A percentile compares a stretch with the other conserved stretches of the same genome.
These are phyloP conservation scores for Rhodeus uyekii DNA, from an alignment of 2,797 vertebrate species.

Conservation along the genomic window DNA sequence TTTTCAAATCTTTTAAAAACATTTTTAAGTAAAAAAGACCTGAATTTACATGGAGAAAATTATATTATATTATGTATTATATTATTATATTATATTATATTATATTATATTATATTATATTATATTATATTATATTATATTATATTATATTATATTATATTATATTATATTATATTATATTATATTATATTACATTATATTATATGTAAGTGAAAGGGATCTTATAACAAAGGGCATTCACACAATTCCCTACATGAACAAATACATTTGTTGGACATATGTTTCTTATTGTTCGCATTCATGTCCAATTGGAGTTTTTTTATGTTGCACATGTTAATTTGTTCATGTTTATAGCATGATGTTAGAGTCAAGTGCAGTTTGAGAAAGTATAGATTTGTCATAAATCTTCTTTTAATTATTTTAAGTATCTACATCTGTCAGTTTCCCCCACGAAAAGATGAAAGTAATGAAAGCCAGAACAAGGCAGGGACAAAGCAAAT, in stretches of 20 bases:
- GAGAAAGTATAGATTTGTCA: constrained; percentile 21
- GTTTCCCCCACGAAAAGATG: constrained; percentile 14
- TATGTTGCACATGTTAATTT: neutral
- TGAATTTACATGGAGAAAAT: too few species aligned
- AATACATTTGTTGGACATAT: neutral
- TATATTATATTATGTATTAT: too few species aligned
- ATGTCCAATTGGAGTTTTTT: neutral
- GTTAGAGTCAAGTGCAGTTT: neutral
- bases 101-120: too few species aligned
- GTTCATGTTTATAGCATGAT: neutral
- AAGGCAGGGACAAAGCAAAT: neutral
- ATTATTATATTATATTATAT: too few species aligned
- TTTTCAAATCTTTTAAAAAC: too few species aligned
- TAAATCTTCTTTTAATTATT: constrained; percentile 53
- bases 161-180: too few species aligned
- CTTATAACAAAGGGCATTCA: neutral
- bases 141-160: too few species aligned
- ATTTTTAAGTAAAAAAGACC: too few species aligned
- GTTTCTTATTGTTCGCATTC: neutral
- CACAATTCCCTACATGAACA: neutral
- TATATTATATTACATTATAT: too few species aligned
- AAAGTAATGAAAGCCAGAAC: constrained; percentile 6
- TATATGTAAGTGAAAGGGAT: neutral
- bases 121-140: too few species aligned
- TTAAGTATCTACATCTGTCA: constrained; percentile 45